Evolutionary conservation across 2,888 invertebrate species (phyloP).

Genomic region (Lissonota sp.): DNA sequence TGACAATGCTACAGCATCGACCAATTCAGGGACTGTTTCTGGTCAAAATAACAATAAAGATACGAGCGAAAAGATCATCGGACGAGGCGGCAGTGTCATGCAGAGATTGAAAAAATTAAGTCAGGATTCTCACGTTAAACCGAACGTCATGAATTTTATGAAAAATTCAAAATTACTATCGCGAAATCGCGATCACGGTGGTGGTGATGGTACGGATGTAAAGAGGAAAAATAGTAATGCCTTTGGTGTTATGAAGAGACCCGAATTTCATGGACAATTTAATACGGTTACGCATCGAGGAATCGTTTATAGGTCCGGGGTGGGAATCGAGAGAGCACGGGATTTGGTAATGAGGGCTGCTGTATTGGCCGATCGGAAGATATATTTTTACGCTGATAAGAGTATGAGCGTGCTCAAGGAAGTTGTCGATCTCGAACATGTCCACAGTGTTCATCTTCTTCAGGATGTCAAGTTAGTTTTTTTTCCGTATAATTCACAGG

Average conservation of each 20-base stretch:
- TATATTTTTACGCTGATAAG: slow-evolving; percentile 90
- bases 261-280: slow-evolving; percentile 83
- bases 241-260: slow-evolving; percentile 84
- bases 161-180: slow-evolving; percentile 76
- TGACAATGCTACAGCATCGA: slow-evolving; percentile 1
- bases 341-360: slow-evolving; percentile 88
- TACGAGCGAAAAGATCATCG: slow-evolving; percentile 61
- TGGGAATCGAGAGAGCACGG: slow-evolving; percentile 86
- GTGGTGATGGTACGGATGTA: slow-evolving; percentile 7
- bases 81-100: slow-evolving; percentile 75
- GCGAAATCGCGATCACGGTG: slow-evolving; percentile 71
- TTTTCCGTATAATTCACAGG: background rate
- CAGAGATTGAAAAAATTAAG: slow-evolving; percentile 76
- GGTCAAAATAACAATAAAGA: background rate
- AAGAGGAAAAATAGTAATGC: slow-evolving; percentile 61
- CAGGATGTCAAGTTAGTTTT: slow-evolving; percentile 85
- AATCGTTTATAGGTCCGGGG: slow-evolving; percentile 84
- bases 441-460: slow-evolving; percentile 88
- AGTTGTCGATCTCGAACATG: slow-evolving; percentile 88
- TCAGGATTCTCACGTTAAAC: slow-evolving; percentile 75
- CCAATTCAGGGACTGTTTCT: background rate
- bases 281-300: slow-evolving; percentile 86
- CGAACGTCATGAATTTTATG: slow-evolving; percentile 78
- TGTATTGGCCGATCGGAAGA: slow-evolving; percentile 89
- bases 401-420: slow-evolving; percentile 89